Base-by-base conservation (phyloP, 2,888 invertebrate species). In the Hoplodrina blanda region DNA sequence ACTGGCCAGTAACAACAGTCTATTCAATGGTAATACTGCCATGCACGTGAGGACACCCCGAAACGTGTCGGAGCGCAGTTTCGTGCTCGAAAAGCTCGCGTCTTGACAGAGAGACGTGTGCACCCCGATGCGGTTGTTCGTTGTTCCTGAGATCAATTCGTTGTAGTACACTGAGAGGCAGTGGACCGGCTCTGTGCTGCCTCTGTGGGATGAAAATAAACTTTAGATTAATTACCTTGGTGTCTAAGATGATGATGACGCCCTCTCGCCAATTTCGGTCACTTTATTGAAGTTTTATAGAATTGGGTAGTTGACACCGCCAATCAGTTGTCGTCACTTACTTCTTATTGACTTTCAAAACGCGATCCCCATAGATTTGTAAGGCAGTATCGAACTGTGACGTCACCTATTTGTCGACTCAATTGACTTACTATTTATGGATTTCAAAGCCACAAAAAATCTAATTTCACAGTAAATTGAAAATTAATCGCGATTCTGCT, bases 171-270 rank as follows among this genome's bases (percentile, higher is more conserved):
- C 96, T 54, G 97, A 97, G 76, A 99, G 96, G 86, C 98, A 98
- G 93, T 99, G 99, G 3, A 99, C 98, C 0, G 99, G 99, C 91
- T 99, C 99, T 2, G 98, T 98, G 62, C 98, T 97, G 73, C 99
- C 99, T 96, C 98, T 98, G 94, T 73, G 55, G 57, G 17, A 13
- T 2, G 19, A 37, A 75, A 49, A 64, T 20, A 1, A 0, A 30
- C 37, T 17, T 53, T 8, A 1, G 54, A 4, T 73, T 53, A 74
- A 13, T 44, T 41, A 50, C 13, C 11, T 69, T 37, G 7, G 1
- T 10, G 17, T 15, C 8, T 4, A 17, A 46, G 6, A 46, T 44
- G 7, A 33, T 30, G 4, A 33, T 6, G 41, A 41, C 37, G 13
- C 1, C 8, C 11, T 41, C 41, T 11, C 11, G 41, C 11, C 41